Conservation (phyloP, 1,140 invertebrate genomes). For the Oncopodura yosiiana region DNA sequence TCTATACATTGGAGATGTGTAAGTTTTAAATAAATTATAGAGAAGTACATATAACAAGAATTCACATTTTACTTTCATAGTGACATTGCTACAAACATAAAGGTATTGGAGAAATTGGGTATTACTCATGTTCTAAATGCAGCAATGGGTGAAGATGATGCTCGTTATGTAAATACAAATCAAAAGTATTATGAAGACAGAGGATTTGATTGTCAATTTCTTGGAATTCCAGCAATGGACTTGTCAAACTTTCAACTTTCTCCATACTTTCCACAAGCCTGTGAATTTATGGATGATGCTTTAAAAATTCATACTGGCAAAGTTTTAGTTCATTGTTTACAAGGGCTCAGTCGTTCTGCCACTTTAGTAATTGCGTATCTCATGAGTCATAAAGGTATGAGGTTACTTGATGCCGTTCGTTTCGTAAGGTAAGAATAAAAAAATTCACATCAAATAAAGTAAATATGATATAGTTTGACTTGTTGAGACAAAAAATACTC, state of each 20-base stretch:
- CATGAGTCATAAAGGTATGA: slow-evolving; percentile 43
- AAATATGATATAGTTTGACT: background rate
- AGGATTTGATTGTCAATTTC: slow-evolving; percentile 33
- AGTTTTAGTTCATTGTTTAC: slow-evolving; percentile 43
- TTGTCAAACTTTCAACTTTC: slow-evolving; percentile 38
- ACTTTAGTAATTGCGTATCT: slow-evolving; percentile 43
- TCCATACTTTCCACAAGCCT: slow-evolving; percentile 38
- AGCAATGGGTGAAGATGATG: slow-evolving; percentile 37
- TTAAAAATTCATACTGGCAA: slow-evolving; percentile 38
- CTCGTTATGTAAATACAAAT: slow-evolving; percentile 30
- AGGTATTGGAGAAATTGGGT: slow-evolving; percentile 38
- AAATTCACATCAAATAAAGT: background rate
- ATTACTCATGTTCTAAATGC: slow-evolving; percentile 44
- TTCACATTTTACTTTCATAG: slow-evolving; percentile 20
- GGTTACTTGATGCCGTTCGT: slow-evolving; percentile 40
- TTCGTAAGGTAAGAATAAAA: slow-evolving; percentile 35
- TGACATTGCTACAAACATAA: slow-evolving; percentile 36
- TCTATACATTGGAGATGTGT: slow-evolving; percentile 43
- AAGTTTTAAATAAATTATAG: slow-evolving; percentile 34
- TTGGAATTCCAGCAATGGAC: slow-evolving; percentile 37
- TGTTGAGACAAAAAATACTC: background rate
- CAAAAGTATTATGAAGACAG: background rate
- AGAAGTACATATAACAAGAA: background rate
- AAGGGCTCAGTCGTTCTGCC: slow-evolving; percentile 42
- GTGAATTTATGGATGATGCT: slow-evolving; percentile 41